Evolutionary conservation across 1,140 invertebrate genomes (phyloP).

Genomic region (Drosophila saltans): DNA sequence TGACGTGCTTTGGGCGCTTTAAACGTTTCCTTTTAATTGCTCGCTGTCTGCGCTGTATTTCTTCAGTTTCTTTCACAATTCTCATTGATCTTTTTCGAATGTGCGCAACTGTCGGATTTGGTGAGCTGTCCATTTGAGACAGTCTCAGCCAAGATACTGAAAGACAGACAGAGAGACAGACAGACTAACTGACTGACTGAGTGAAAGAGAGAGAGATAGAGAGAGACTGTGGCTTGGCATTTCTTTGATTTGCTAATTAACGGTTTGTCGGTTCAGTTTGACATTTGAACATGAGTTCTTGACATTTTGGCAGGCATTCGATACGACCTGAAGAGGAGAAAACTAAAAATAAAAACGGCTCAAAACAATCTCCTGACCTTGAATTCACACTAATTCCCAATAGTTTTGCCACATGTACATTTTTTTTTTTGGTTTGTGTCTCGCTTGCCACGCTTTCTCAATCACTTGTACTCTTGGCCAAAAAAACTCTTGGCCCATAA

Average conservation of each 20-base stretch:
- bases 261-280: slow-evolving; percentile 80
- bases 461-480: not conserved
- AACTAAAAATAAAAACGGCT: not conserved
- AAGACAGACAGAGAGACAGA: not conserved
- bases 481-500: too few species aligned
- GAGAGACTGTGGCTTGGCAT: slow-evolving; percentile 62
- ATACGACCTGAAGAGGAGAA: not conserved
- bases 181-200: not conserved
- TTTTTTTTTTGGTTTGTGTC: not conserved
- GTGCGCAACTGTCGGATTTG: slow-evolving; percentile 79
- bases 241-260: slow-evolving; percentile 82
- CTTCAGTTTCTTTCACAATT: slow-evolving; percentile 79
- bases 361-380: slow-evolving; percentile 3
- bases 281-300: slow-evolving; percentile 80
- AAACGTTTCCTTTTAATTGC: slow-evolving; percentile 80
- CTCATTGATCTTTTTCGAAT: slow-evolving; percentile 82
- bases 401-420: not conserved
- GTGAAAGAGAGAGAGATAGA: not conserved
- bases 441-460: not conserved
- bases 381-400: slow-evolving; percentile 1
- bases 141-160: not conserved
- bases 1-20: slow-evolving; percentile 79
- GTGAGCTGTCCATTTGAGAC: slow-evolving; percentile 53
- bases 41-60: slow-evolving; percentile 71
- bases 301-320: slow-evolving; percentile 58